Conservation (phyloP, 2,797 vertebrate genomes). For the Helarctos malayanus region DNA sequence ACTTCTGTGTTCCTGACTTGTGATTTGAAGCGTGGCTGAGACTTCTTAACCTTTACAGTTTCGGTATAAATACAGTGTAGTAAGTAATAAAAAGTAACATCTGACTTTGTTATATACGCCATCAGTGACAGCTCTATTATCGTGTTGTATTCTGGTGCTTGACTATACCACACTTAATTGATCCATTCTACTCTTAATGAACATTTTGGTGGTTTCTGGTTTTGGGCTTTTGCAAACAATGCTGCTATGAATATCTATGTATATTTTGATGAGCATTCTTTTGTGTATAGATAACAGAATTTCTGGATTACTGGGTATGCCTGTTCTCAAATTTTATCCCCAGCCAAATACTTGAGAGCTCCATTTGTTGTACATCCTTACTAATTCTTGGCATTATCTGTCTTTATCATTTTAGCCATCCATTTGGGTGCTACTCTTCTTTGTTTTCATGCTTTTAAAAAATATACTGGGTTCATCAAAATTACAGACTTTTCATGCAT, state of each 20-base stretch:
- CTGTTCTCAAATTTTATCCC: conserved; percentile 30
- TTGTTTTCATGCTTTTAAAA: conserved; percentile 34
- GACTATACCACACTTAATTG: neutral
- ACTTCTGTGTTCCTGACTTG: neutral
- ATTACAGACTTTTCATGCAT: neutral
- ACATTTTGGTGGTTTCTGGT: conserved; percentile 26
- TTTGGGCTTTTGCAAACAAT: neutral
- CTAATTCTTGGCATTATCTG: neutral
- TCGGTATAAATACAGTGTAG: neutral
- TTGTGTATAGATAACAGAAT: neutral
- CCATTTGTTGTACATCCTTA: neutral
- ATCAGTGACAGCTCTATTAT: neutral
- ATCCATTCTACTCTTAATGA: neutral
- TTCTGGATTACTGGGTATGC: neutral
- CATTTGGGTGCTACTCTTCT: neutral
- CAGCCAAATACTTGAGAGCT: neutral
- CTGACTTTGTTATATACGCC: neutral
- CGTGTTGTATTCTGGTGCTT: neutral
- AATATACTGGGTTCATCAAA: neutral
- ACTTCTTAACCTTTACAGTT: neutral
- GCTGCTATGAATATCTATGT: neutral
- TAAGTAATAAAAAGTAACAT: neutral
- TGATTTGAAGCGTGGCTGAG: neutral
- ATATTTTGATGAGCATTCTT: conserved; percentile 13
- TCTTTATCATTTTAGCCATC: conserved; percentile 28